Evolutionary conservation across 2,113 vertebrate genomes (phyloP), one percentile per base, ranked within the genome.

Genomic region (Craseonycteris thonglongyai): DNA sequence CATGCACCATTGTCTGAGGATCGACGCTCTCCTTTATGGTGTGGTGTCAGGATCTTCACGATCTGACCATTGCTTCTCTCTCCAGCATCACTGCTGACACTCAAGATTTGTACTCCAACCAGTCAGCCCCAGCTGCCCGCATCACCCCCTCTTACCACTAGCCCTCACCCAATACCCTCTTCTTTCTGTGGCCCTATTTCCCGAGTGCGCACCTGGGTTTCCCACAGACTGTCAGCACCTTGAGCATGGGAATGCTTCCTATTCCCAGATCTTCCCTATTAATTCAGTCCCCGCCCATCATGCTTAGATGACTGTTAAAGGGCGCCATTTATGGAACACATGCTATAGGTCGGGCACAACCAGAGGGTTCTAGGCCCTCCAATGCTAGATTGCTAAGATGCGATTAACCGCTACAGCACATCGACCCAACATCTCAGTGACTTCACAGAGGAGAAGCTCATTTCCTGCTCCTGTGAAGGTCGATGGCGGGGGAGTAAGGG

Each of bases 21-120:
- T 5, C 45, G 5, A 11, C 3, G 11, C 47, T 59, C 59, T 47
- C 42, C 3, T 14, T 0, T 0, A 28, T 6, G 3, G 19, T 16
- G 7, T 6, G 33, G 28, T 8, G 28, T n/a, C 22, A 12, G 49
- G 28, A 15, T 56, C 19, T 63, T 28, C 13, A 0, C 4, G 54
- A n/a, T 42, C 80, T 26, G 35, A 3, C 1, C 1, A 7, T 4
- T 18, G 11, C 9, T 28, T 66, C 68, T 40, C 42, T 47, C 12
- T 11, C 49, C 40, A 47, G 10, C 5, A 11, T 38, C 21, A 8
- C 26, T 2, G 76, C 18, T 58, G 33, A 35, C 47, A 21, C 42
- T n/a, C 5, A 3, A 1, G 24, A 2, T n/a, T 26, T 40, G 19
- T n/a, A 30, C 30, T 79, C 26, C 33, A 28, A 7, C 35, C 0